Evolutionary conservation across 2,888 invertebrate genomes (phyloP).

Genomic region (Unio delphinus): DNA sequence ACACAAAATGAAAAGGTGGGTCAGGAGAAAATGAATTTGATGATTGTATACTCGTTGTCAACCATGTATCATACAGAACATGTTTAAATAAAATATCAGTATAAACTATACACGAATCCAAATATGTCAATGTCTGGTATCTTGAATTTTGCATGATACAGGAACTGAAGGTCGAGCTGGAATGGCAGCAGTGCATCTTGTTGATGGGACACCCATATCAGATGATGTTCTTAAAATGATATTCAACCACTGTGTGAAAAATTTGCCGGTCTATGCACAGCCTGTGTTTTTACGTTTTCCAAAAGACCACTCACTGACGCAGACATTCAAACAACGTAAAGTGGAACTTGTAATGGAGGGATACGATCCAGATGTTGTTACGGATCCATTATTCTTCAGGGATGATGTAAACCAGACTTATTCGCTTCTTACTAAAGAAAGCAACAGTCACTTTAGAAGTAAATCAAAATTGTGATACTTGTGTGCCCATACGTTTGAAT

Average conservation of each 20-base stretch:
- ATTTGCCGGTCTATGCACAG: constrained; percentile 53
- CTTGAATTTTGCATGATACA: constrained; percentile 6
- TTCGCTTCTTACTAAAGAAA: constrained; percentile 16
- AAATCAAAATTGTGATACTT: constrained; percentile 11
- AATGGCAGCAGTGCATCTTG: constrained; percentile 53
- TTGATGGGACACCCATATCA: constrained; percentile 18
- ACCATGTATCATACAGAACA: too few species aligned
- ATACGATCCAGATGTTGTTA: constrained; percentile 33
- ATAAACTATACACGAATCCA: too few species aligned
- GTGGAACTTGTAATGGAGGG: constrained; percentile 47
- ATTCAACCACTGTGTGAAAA: constrained; percentile 31
- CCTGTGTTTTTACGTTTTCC: constrained; percentile 52
- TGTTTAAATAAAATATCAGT: too few species aligned
- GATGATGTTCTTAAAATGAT: constrained; percentile 23
- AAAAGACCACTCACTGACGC: constrained; percentile 41
- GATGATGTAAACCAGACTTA: constrained; percentile 27
- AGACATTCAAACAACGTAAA: constrained; percentile 56
- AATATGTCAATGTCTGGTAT: too few species aligned
- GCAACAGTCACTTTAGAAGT: constrained; percentile 5
- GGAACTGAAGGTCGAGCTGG: constrained; percentile 50
- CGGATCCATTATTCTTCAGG: constrained; percentile 40
- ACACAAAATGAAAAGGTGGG: too few species aligned
- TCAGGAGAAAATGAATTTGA: too few species aligned
- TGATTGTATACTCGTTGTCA: too few species aligned
- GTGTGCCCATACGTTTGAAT: too few species aligned